phyloP scores from a whole-genome alignment of 2,888 invertebrate species.

The Boloria euphrosyne region DNA sequence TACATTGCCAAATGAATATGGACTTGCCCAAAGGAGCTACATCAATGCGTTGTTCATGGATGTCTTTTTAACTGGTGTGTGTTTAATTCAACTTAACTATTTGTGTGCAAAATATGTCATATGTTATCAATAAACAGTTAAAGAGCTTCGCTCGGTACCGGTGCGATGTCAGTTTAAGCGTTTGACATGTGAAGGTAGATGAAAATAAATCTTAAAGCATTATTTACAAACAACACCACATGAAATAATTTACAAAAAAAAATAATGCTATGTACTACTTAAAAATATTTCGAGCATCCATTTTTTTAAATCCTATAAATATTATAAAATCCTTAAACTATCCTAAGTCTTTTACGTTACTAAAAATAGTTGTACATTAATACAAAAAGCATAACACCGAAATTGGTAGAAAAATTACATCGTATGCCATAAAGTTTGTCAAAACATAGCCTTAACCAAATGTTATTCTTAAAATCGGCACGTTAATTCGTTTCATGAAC shows the following conservation, averaged over 20 bases:
- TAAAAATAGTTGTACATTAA: background rate
- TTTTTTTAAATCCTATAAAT: too few species aligned
- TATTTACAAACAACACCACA: slow-evolving; percentile 9
- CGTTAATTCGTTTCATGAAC: slow-evolving; percentile 52
- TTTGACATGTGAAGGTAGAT: slow-evolving; percentile 39
- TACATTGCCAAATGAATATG: slow-evolving; percentile 73
- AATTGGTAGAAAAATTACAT: background rate
- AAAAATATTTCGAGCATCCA: background rate
- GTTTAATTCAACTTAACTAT: slow-evolving; percentile 47
- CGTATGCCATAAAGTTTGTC: slow-evolving; percentile 24
- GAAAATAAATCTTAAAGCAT: slow-evolving; percentile 18
- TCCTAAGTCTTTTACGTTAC: too few species aligned
- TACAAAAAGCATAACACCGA: background rate
- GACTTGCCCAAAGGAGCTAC: slow-evolving; percentile 77
- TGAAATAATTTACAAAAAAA: background rate
- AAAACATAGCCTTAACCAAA: slow-evolving; percentile 33
- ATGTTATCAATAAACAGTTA: slow-evolving; percentile 32
- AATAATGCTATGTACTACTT: background rate
- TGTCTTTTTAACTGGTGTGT: slow-evolving; percentile 82
- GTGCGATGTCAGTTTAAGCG: slow-evolving; percentile 26
- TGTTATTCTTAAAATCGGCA: slow-evolving; percentile 37
- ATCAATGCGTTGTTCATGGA: slow-evolving; percentile 82
- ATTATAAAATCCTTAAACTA: too few species aligned
- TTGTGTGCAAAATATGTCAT: slow-evolving; percentile 23
- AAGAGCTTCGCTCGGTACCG: slow-evolving; percentile 17